phyloP scores from a whole-genome alignment of 2,888 invertebrate genomes.

The Matsumyia berberina region DNA sequence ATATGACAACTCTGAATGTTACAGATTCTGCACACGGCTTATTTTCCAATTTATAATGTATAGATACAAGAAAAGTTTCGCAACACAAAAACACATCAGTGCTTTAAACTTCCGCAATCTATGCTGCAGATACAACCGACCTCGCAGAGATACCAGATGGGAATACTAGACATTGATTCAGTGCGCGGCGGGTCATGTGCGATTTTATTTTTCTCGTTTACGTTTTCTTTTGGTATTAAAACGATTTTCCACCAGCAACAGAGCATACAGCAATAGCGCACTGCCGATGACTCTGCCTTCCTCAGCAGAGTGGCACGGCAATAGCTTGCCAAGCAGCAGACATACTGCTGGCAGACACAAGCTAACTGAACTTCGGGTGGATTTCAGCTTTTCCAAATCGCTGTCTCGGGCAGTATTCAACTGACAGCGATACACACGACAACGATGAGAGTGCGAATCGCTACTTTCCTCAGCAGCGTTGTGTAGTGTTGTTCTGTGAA shows the following conservation, averaged over 20 bases:
- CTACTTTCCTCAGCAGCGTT: constrained; percentile 68
- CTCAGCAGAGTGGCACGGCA: constrained; percentile 56
- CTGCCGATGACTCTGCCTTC: constrained; percentile 44
- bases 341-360: constrained; percentile 63
- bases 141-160: constrained; percentile 37
- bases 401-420: constrained; percentile 73
- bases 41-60: constrained; percentile 42
- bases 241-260: constrained; percentile 55
- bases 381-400: constrained; percentile 74
- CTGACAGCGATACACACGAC: constrained; percentile 76
- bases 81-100: constrained; percentile 40
- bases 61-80: constrained; percentile 49
- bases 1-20: constrained; percentile 17
- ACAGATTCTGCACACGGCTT: not conserved
- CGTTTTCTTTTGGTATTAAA: constrained; percentile 31
- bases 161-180: constrained; percentile 58
- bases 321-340: constrained; percentile 69
- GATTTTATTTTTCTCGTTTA: constrained; percentile 53
- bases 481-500: constrained; percentile 60
- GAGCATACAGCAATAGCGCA: constrained; percentile 49
- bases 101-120: constrained; percentile 42
- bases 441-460: constrained; percentile 76
- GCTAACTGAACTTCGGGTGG: constrained; percentile 73
- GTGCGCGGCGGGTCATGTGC: constrained; percentile 53
- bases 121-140: constrained; percentile 41